These are phyloP conservation scores for Leontopithecus rosalia DNA, from an alignment of 2,797 vertebrate species.

Conservation along the genomic window DNA sequence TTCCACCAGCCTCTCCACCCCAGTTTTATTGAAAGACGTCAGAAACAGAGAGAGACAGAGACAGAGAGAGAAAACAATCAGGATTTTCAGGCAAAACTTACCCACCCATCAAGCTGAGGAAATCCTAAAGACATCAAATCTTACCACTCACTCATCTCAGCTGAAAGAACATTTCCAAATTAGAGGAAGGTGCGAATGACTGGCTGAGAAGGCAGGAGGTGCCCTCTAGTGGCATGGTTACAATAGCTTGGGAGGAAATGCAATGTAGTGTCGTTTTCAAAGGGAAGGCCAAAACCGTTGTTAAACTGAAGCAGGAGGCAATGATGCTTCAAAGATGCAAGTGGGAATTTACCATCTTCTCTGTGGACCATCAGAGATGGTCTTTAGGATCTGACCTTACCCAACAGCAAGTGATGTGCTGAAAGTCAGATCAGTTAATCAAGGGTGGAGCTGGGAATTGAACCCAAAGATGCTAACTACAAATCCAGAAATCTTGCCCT, in stretches of 20 bases:
- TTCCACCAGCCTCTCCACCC: neutral
- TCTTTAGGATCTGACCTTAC: neutral
- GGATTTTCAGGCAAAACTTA: neutral
- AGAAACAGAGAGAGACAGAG: too few species aligned
- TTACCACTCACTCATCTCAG: neutral
- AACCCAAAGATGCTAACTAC: neutral
- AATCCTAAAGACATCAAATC: neutral
- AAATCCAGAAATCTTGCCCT: neutral
- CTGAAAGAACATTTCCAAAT: neutral
- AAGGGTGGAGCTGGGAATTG: neutral
- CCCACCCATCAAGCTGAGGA: neutral
- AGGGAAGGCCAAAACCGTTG: neutral
- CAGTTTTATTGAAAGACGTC: neutral
- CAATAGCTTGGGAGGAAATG: neutral
- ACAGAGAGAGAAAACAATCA: neutral
- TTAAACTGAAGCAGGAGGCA: neutral
- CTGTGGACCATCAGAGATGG: neutral
- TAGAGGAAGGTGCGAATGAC: neutral
- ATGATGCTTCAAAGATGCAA: neutral
- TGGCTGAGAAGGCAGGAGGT: neutral
- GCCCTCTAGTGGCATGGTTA: conserved; percentile 47
- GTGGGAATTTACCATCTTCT: neutral
- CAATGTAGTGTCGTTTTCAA: neutral
- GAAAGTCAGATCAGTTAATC: neutral
- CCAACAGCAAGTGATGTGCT: neutral